Evolutionary conservation across 2,797 vertebrate species (phyloP), one percentile per base, ranked within the genome.

Genomic region (Aphelocoma californica): DNA sequence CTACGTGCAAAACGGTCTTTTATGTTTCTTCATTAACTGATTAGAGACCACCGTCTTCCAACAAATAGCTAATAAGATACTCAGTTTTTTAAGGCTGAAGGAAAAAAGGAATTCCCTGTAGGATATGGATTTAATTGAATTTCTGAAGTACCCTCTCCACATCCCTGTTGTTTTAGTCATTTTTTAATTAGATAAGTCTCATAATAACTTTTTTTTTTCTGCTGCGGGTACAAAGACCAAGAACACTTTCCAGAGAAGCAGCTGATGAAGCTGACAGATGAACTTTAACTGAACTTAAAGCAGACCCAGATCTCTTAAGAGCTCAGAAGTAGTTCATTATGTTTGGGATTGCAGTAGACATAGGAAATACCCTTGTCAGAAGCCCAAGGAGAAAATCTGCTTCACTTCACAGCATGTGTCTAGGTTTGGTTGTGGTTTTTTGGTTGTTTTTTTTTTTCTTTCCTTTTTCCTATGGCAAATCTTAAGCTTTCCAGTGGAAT

Each of bases 211-310:
- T 29, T 31, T 51, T 50, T 72, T 28, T 44, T 24, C 19, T 81
- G 11, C 24, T 56, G 12, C 19, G 36, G 58, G n/a, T 89, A 65
- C 28, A 26, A 72, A 73, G 80, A 44, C 40, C 18, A 69, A 70
- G 64, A 90, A 8, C 28, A n/a, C 14, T 81, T 81, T 31, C 47
- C 44, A 86, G 69, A 69, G 60, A 31, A 91, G 48, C 58, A 86
- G 67, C 64, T 91, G 56, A 72, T 75, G 34, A 64, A 94, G 81
- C 58, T 95, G 83, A 83, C 73, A 75, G 58, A 81, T 93, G 88
- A 96, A 93, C 95, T 93, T 86, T 80, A 73, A 62, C 31, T 96
- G 95, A 94, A 95, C 86, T 93, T 89, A 69, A 81, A 65, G 66
- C 81, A 86, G 54, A 84, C 51, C 18, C 42, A 86, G 56, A 51